Evolutionary conservation across 2,888 invertebrate genomes (phyloP).

Genomic region (Meiosimyza decipiens): DNA sequence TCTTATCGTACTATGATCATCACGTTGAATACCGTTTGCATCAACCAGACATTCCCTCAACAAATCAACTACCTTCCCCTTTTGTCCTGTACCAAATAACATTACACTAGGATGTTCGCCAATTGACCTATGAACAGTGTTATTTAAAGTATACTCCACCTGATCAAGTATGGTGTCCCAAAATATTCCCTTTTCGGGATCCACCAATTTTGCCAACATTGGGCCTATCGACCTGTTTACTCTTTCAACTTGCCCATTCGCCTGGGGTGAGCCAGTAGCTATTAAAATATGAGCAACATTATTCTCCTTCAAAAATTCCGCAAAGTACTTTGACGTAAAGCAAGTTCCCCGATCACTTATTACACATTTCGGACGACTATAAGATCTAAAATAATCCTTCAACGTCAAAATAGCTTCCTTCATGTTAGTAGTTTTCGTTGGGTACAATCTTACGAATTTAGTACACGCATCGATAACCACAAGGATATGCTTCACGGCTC

Average conservation of each 20-base stretch:
- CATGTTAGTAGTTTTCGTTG: constrained; percentile 23
- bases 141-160: no score
- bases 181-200: background rate
- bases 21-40: background rate
- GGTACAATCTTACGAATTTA: constrained; percentile 29
- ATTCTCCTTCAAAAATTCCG: constrained; percentile 7
- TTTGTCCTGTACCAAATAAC: background rate
- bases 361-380: constrained; percentile 28
- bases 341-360: constrained; percentile 32
- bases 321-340: constrained; percentile 35
- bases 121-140: no score
- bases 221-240: constrained; percentile 21
- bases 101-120: no score
- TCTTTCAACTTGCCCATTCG: constrained; percentile 11
- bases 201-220: constrained; percentile 28
- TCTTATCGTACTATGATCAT: background rate
- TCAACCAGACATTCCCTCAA: background rate
- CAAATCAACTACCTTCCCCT: constrained; percentile 1
- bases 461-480: constrained; percentile 22
- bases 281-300: constrained; percentile 13
- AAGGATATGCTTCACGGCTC: constrained; percentile 11
- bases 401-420: constrained; percentile 24
- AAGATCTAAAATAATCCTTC: constrained; percentile 34
- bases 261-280: constrained; percentile 30
- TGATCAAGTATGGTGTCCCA: background rate